Percentiles rank a stretch among this genome's conserved stretches.
Conservation (phyloP, 2,888 invertebrate genomes). For the Branchellion lobata region DNA sequence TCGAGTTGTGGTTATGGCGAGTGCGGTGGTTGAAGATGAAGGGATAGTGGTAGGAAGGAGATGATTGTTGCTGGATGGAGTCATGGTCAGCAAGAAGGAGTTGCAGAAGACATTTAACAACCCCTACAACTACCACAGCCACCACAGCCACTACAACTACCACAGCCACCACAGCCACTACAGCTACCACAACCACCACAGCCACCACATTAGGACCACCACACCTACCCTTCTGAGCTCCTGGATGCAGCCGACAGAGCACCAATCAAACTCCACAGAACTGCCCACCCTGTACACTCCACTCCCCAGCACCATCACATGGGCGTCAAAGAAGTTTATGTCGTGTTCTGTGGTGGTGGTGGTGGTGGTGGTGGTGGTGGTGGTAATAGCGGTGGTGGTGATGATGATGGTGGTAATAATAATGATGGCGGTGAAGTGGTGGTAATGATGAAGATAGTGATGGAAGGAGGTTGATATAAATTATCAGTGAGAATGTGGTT, state of each 20-base stretch:
- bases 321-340: constrained; percentile 52
- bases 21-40: too few species aligned
- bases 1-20: too few species aligned
- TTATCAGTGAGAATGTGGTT: too few species aligned
- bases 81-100: too few species aligned
- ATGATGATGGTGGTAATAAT: too few species aligned
- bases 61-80: too few species aligned
- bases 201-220: not conserved
- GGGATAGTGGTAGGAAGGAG: too few species aligned
- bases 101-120: too few species aligned
- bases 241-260: constrained; percentile 91
- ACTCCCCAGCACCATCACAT: constrained; percentile 75
- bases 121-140: not conserved
- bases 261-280: constrained; percentile 99
- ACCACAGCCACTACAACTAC: not conserved
- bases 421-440: too few species aligned
- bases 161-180: not conserved
- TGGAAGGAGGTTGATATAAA: too few species aligned
- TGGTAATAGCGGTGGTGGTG: constrained; percentile 78
- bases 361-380: constrained; percentile 96
- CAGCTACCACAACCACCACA: not conserved
- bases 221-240: constrained; percentile 73
- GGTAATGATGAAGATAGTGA: too few species aligned
- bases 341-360: constrained; percentile 75
- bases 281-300: constrained; percentile 67